Evolutionary conservation across 2,888 invertebrate species (phyloP), one percentile per base, ranked within the genome.

Genomic region (Sphaeridia pumilis): DNA sequence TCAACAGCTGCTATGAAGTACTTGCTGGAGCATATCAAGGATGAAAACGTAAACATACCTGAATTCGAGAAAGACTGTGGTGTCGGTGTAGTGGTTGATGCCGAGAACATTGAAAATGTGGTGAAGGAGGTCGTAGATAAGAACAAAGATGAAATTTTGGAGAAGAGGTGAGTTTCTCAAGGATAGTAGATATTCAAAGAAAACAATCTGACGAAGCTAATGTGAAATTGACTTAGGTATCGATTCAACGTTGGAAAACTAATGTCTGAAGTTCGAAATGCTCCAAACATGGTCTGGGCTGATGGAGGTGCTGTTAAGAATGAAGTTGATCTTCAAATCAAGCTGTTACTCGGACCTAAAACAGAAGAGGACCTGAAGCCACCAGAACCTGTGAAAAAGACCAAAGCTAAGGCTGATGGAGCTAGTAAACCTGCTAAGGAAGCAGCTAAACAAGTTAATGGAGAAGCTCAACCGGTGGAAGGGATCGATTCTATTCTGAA

Each of bases 261-360:
- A 27, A 80, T 87, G 86, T 90, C 87, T 69, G 87, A 89, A 69
- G 85, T 92, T 0, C 79, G 92, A 61, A 63, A 67, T 31, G 74
- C 74, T 35, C 67, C 78, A 48, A 79, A 81, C 60, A 72, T 95
- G 50, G 86, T 85, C 59, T 98, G 95, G 94, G 97, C 94, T 46
- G 95, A 98, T 76, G 94, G 94, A 0, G 90, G 90, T 72, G 83
- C 83, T 45, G 77, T 97, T 3, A 97, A 95, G 72, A 85, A 78
- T 72, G 95, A 97, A 76, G 83, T 97, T 49, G 97, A 97, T 74
- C 73, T 89, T 42, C 90, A 87, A 76, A 78, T 83, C 57, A 67
- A 74, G 42, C 72, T 73, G 58, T 57, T 76, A 17, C 68, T 77
- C 31, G 97, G 97, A 0, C 86, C 90, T 17, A 95, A 94, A 76